phyloP scores from a whole-genome alignment of 2,113 vertebrate species.

The Apeltes quadracus region DNA sequence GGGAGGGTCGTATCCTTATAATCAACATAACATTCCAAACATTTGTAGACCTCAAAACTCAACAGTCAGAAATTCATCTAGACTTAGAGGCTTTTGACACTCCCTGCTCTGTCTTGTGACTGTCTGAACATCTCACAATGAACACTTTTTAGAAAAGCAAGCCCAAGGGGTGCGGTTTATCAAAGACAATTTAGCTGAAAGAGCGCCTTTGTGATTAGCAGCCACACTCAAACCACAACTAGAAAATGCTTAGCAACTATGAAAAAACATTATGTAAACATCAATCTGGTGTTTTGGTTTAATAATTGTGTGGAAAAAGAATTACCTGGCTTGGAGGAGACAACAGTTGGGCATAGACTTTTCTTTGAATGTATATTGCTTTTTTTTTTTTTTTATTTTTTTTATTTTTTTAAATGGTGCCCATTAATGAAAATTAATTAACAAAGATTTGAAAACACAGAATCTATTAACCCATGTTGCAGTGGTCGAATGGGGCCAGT shows the following conservation, averaged over 20 bases:
- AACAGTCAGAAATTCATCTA: neutral
- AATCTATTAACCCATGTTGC: neutral
- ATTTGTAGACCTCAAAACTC: conserved; percentile 1
- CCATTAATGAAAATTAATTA: neutral
- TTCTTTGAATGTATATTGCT: neutral
- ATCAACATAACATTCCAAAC: neutral
- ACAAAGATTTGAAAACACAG: neutral
- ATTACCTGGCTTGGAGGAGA: neutral
- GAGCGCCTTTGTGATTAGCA: conserved; percentile 12
- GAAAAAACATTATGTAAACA: neutral
- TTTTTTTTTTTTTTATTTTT: too few relatives aligned
- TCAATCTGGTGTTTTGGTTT: neutral
- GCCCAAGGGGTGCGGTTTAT: conserved; percentile 4
- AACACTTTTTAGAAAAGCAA: conserved; percentile 32
- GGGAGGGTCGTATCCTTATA: neutral
- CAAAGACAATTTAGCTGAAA: conserved; percentile 15
- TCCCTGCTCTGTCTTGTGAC: conserved; percentile 36
- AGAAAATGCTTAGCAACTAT: neutral
- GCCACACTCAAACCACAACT: conserved; percentile 21
- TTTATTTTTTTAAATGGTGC: too few relatives aligned
- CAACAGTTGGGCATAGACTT: neutral
- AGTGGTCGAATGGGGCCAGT: neutral
- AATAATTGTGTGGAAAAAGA: neutral
- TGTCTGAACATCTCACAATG: conserved; percentile 34
- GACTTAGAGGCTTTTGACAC: neutral